These are phyloP conservation scores for Nyctalus aviator DNA, from an alignment of 2,797 vertebrate genomes.

Conservation along the genomic window DNA sequence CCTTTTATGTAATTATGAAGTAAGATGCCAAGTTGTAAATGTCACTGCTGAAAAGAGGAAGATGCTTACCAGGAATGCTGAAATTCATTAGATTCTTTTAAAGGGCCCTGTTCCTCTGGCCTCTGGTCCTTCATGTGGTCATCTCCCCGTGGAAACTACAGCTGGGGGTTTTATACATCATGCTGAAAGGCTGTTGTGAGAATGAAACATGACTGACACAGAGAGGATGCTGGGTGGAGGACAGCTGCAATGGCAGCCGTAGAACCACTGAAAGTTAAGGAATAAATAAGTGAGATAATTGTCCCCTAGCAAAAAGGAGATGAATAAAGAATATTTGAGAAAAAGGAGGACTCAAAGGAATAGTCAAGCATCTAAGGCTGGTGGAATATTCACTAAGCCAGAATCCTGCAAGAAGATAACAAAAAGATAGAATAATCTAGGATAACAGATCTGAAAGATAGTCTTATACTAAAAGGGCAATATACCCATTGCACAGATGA, in stretches of 20 bases:
- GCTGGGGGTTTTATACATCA: background rate
- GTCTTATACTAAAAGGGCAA: background rate
- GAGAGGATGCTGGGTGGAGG: background rate
- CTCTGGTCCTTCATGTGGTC: background rate
- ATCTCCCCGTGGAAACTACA: background rate
- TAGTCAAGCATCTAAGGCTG: background rate
- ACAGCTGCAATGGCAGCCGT: background rate
- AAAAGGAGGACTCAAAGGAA: background rate
- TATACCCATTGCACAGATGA: background rate
- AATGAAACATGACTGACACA: background rate
- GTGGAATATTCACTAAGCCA: background rate
- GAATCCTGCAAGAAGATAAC: background rate
- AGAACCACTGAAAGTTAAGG: background rate
- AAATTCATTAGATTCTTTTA: background rate
- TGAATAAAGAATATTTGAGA: background rate
- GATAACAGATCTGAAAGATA: background rate
- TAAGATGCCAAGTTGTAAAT: constrained; percentile 53
- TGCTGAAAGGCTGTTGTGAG: background rate
- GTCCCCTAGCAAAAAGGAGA: background rate
- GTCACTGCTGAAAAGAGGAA: constrained; percentile 5
- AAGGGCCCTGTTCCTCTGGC: background rate
- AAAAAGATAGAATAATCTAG: background rate
- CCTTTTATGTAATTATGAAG: constrained; percentile 38
- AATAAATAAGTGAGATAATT: background rate
- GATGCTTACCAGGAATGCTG: constrained; percentile 7